Evolutionary conservation across 37 sponge, comb jelly and placozoan genomes (phyloP).

Genomic region (Dysidea cf. avara): DNA sequence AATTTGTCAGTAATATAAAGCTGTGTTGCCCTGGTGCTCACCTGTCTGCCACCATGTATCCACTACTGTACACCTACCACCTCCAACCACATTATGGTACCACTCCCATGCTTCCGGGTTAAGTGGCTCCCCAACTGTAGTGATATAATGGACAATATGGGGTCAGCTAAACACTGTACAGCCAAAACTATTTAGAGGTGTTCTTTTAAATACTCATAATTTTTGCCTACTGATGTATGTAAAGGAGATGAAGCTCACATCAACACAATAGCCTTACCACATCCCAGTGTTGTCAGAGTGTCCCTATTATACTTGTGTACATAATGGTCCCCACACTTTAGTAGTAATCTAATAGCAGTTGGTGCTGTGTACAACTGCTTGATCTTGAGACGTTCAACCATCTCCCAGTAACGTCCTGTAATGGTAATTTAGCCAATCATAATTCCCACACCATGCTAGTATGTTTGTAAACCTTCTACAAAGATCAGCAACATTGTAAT

Average conservation of each 20-base stretch:
- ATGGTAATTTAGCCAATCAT: not conserved
- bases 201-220: not conserved
- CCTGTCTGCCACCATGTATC: constrained; percentile 99
- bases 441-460: not conserved
- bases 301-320: constrained; percentile 87
- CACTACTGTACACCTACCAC: constrained; percentile 81
- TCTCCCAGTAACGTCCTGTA: constrained; percentile 96
- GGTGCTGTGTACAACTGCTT: constrained; percentile 93
- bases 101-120: constrained; percentile 93
- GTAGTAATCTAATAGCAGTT: constrained; percentile 81
- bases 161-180: not conserved
- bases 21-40: no score
- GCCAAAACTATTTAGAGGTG: not conserved
- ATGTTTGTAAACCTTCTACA: no score
- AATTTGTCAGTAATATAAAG: no score
- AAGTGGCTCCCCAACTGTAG: constrained; percentile 89
- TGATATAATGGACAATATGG: not conserved
- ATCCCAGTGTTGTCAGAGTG: constrained; percentile 74
- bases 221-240: not conserved
- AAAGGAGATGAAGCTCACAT: not conserved
- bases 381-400: constrained; percentile 83
- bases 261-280: no score
- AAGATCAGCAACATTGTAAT: no score
- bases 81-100: constrained; percentile 84
- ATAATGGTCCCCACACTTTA: constrained; percentile 64